Percentiles rank a stretch among this genome's conserved stretches.
These are phyloP conservation scores for Ceratoteleas bidentatus DNA, from an alignment of 1,140 invertebrate genomes.

Conservation along the genomic window DNA sequence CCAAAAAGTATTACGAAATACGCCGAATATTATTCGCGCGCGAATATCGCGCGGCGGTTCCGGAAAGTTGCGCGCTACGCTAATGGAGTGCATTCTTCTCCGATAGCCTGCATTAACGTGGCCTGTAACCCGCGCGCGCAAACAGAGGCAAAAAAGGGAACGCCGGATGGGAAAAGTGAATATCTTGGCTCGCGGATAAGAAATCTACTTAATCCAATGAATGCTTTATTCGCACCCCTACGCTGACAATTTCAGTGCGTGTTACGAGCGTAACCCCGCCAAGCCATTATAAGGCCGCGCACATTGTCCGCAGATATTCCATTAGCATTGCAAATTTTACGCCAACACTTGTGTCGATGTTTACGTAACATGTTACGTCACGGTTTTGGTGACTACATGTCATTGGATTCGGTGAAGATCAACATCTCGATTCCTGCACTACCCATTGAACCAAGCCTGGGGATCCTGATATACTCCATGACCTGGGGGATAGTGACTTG, in stretches of 20 bases:
- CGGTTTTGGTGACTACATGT: no score
- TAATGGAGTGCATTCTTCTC: slow-evolving; percentile 23
- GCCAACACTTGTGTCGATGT: no score
- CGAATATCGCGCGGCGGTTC: slow-evolving; percentile 8
- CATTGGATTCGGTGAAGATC: background rate
- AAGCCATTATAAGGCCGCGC: background rate
- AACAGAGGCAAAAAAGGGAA: no score
- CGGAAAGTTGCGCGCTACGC: slow-evolving; percentile 14
- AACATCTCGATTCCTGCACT: background rate
- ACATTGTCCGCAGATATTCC: background rate
- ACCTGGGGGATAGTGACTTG: no score
- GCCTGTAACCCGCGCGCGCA: background rate
- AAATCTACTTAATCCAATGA: slow-evolving; percentile 14
- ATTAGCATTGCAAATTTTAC: background rate
- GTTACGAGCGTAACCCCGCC: background rate
- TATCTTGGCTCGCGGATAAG: slow-evolving; percentile 21
- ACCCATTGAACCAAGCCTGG: no score
- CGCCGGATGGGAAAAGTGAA: slow-evolving; percentile 7
- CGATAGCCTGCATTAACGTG: slow-evolving; percentile 9
- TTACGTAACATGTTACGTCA: no score
- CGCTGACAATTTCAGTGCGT: slow-evolving; percentile 6
- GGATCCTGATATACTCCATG: no score
- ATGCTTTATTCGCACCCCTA: slow-evolving; percentile 2
- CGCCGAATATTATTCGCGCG: slow-evolving; percentile 10
- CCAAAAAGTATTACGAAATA: slow-evolving; percentile 18